These are phyloP conservation scores for Stigmatopora nigra DNA, from an alignment of 2,113 vertebrate species.

Conservation along the genomic window DNA sequence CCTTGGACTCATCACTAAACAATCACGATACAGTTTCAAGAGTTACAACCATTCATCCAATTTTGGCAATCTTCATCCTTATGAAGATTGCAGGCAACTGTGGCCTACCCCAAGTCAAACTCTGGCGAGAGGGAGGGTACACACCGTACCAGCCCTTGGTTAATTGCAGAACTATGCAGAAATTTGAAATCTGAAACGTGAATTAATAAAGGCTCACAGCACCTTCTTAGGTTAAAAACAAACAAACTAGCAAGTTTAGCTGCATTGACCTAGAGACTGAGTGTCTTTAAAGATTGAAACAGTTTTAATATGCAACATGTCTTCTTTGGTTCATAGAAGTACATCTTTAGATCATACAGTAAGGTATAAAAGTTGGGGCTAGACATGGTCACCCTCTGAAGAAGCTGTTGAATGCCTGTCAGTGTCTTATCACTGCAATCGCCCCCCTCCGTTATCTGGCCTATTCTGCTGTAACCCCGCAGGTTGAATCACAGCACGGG, in stretches of 20 bases:
- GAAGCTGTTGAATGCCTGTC: conserved; percentile 24
- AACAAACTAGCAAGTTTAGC: neutral
- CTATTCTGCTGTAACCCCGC: conserved; percentile 8
- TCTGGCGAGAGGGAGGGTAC: neutral
- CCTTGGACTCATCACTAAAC: neutral
- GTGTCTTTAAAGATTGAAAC: no score
- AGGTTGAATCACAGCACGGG: neutral
- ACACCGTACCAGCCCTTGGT: neutral
- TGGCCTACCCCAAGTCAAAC: neutral
- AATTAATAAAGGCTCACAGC: neutral
- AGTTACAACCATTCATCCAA: neutral
- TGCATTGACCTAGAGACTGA: no score
- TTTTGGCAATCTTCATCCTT: neutral
- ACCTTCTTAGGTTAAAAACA: neutral
- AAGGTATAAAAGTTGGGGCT: conserved; percentile 4
- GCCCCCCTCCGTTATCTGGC: conserved; percentile 1
- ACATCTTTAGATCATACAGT: no score
- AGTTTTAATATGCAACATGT: no score
- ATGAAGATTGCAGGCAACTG: neutral
- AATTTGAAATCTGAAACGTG: neutral
- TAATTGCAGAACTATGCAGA: no score
- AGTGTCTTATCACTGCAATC: conserved; percentile 6
- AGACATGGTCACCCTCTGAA: conserved; percentile 16
- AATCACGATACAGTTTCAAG: neutral
- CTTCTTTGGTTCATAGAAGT: no score